Conservation (phyloP, 2,113 vertebrate genomes). For the Leiothrix lutea region DNA sequence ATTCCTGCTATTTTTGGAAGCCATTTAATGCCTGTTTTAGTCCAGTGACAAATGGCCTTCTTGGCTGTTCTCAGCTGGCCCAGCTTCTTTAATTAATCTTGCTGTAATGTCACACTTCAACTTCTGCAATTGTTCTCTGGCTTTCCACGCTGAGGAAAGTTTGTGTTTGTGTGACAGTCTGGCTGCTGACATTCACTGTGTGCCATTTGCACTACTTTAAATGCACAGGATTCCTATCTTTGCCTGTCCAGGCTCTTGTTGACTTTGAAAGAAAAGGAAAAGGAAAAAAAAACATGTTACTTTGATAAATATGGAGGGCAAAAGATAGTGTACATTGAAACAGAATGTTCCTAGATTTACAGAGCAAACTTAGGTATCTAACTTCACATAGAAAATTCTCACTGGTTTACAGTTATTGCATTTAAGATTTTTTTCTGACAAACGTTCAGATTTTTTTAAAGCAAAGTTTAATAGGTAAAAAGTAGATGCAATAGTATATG, state of each 20-base stretch:
- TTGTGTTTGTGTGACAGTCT: not conserved
- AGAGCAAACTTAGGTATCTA: not conserved
- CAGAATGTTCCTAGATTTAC: not conserved
- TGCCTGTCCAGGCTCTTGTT: not conserved
- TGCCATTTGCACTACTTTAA: not conserved
- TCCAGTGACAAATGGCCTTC: not conserved
- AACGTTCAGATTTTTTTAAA: not conserved
- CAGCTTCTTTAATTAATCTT: slow-evolving; percentile 18
- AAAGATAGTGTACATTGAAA: not conserved
- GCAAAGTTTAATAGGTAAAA: not conserved
- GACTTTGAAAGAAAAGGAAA: not conserved
- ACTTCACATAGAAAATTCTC: not conserved
- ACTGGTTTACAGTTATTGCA: not conserved
- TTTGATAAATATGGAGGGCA: not conserved
- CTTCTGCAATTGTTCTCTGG: slow-evolving; percentile 4
- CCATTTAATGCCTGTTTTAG: not conserved
- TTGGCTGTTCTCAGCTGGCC: not conserved
- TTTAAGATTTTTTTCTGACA: not conserved
- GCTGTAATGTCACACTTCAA: slow-evolving; percentile 1
- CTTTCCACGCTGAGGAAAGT: not conserved
- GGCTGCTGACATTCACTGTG: not conserved
- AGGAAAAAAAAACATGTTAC: not conserved
- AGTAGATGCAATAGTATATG: slow-evolving; percentile 25
- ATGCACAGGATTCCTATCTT: not conserved
- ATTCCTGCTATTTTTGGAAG: slow-evolving; percentile 10